Evolutionary conservation across 2,888 invertebrate genomes (phyloP).

Genomic region (Mesoligia furuncula): DNA sequence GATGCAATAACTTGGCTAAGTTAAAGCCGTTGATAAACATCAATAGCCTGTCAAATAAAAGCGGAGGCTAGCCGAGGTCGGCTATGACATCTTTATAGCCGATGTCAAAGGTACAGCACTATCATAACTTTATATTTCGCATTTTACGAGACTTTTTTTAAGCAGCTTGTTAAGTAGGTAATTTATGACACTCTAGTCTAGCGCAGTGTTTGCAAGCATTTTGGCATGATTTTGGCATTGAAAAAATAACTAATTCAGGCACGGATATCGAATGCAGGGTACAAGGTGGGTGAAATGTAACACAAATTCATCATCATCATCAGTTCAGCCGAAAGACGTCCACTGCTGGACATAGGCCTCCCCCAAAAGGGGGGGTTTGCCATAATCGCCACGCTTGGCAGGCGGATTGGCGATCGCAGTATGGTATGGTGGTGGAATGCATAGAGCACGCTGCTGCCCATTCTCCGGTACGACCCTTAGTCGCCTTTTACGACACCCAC

Average conservation of each 20-base stretch:
- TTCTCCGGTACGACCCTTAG: too few species aligned
- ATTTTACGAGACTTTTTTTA: slow-evolving; percentile 35
- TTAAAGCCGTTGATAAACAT: slow-evolving; percentile 30
- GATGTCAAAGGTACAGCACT: slow-evolving; percentile 35
- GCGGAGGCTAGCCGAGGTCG: slow-evolving; percentile 27
- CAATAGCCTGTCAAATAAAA: slow-evolving; percentile 52
- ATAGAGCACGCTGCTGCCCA: too few species aligned
- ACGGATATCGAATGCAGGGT: too few species aligned
- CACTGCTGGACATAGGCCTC: too few species aligned
- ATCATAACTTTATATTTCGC: slow-evolving; percentile 28
- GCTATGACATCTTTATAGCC: slow-evolving; percentile 49
- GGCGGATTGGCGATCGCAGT: too few species aligned
- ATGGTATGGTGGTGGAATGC: too few species aligned
- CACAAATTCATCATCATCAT: too few species aligned
- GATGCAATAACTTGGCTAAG: slow-evolving; percentile 2
- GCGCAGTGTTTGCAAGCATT: background rate
- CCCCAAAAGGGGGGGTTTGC: too few species aligned
- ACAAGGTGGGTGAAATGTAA: too few species aligned
- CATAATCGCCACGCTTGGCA: too few species aligned
- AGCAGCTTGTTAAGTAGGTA: background rate
- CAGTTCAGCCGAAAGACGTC: too few species aligned
- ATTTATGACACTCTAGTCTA: slow-evolving; percentile 8
- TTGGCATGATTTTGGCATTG: background rate
- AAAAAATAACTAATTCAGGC: background rate
- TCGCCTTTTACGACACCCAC: too few species aligned